Evolutionary conservation across 1,140 invertebrate genomes (phyloP), one percentile per base, ranked within the genome.

Genomic region (Scaptomyza graminum): DNA sequence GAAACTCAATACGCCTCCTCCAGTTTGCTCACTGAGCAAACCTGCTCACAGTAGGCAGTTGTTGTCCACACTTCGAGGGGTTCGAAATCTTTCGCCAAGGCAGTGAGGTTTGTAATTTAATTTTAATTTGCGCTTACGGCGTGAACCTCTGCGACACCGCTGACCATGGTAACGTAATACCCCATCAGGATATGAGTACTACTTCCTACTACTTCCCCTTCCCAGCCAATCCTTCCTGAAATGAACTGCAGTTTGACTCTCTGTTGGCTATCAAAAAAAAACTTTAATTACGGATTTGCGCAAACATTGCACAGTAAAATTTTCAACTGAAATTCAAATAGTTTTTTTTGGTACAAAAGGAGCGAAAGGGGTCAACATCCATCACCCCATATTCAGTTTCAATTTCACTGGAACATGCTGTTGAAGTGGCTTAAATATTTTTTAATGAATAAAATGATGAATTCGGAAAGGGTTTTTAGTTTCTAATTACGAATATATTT

Each of bases 101-200:
- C 76, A 80, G 68, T 84, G 68, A 83, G 79, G 73, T 84, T 59
- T 84, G 64, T 84, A 84, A 84, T 87, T 87, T 73, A 55, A 46
- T 73, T 83, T 76, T 79, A 79, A 83, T 83, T 81, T 85, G 82
- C 66, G 77, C 61, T 49, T 59, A 50, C 62, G 63, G 69, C 66
- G 81, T 84, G 76, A 81, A 77, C 62, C 69, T 31, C 66, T 46
- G 74, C 74, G 69, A 76, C 74, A 76, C 74, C 74, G 57, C 69
- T 68, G 63, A 46, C 43, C 76, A 41, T 12, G 71, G 73, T 77
- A 85, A 81, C 76, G 73, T 62, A 84, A 84, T 70, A 85, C 71
- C 67, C 44, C 59, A 47, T 73, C 15, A 34, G n/a, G 50, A 25
- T 31, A 5, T 31, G 7, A 7, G 25, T 25, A 22, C 41, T n/a